Base-by-base conservation (phyloP, 2,113 vertebrate species). In the Taxidea taxus region DNA sequence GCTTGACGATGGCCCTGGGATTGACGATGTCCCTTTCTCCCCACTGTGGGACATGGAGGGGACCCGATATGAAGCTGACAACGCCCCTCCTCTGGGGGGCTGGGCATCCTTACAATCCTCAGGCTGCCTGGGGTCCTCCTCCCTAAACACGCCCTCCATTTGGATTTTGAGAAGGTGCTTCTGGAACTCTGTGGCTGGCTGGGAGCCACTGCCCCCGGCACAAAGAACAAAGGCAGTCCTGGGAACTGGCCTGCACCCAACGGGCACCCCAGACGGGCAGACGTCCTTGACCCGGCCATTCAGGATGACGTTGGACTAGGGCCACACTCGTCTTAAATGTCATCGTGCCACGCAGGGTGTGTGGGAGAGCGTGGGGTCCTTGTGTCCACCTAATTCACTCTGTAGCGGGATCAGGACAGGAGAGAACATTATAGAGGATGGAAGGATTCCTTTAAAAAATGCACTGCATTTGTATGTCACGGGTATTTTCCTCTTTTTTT, bases 221-320 rank as follows among this genome's bases (percentile, higher is more conserved):
- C 10, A 87, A 93, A 96, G 13, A 77, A 47, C 13, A 44, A 58
- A 0, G 89, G 68, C 25, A 27, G 75, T 42, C 68, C 89, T 96
- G 58, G 86, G 83, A 97, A 95, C 75, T 81, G 84, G 88, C 96
- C 87, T 87, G 81, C 11, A 49, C 95, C 89, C 77, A 77, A 14
- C 77, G 74, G 7, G n/a, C 91, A 91, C 90, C 86, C 39, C 16
- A 18, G 89, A 70, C 3, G 6, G 88, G 25, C 37, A 42, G 75
- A 34, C 92, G 95, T 89, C 39, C 75, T 91, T 87, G 92, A 81
- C 56, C 62, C 39, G 13, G 92, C 81, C 94, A 75, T 81, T 97
- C 81, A 10, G 14, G 23, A 94, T 31, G 49, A 11, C 1, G 0
- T 7, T 92, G 95, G 94, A 14, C 60, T 0, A 0, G n/a, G 83